Percentiles rank a stretch among this genome's conserved stretches.
Conservation (phyloP, 2,797 vertebrate species). For the Odontamblyopus rebecca region DNA sequence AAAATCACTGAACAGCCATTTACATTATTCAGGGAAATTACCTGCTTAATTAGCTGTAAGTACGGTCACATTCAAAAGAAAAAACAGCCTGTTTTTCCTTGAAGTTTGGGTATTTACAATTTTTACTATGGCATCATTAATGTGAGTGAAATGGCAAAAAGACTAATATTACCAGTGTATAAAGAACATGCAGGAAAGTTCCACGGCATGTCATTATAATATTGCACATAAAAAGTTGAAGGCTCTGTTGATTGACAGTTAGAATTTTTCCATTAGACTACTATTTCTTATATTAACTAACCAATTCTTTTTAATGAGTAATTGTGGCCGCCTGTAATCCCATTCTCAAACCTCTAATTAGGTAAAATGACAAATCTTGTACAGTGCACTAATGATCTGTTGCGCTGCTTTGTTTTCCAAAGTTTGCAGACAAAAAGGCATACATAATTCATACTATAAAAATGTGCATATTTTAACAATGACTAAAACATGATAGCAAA, state of each 20-base stretch:
- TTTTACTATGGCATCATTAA: neutral
- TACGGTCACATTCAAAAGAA: constrained; percentile 10
- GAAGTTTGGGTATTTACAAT: constrained; percentile 5
- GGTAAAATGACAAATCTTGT: neutral
- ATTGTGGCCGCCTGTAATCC: neutral
- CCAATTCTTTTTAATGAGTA: neutral
- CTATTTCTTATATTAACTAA: neutral
- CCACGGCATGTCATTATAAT: neutral
- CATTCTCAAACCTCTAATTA: neutral
- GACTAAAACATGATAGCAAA: neutral
- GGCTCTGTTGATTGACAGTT: neutral
- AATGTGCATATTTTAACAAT: constrained; percentile 10
- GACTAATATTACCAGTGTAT: too few relatives aligned
- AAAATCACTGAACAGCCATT: neutral
- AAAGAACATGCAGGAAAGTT: neutral
- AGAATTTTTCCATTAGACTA: neutral
- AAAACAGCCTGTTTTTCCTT: constrained; percentile 8
- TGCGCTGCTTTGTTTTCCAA: neutral
- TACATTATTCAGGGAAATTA: constrained; percentile 17
- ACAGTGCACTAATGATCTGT: neutral
- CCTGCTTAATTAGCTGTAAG: constrained; percentile 34
- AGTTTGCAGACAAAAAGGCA: constrained; percentile 2
- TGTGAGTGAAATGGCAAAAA: neutral
- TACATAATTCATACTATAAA: constrained; percentile 7
- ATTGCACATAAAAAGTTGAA: neutral